These are phyloP conservation scores for Pseudopleuronectes americanus DNA, from an alignment of 2,797 vertebrate species.

Conservation along the genomic window DNA sequence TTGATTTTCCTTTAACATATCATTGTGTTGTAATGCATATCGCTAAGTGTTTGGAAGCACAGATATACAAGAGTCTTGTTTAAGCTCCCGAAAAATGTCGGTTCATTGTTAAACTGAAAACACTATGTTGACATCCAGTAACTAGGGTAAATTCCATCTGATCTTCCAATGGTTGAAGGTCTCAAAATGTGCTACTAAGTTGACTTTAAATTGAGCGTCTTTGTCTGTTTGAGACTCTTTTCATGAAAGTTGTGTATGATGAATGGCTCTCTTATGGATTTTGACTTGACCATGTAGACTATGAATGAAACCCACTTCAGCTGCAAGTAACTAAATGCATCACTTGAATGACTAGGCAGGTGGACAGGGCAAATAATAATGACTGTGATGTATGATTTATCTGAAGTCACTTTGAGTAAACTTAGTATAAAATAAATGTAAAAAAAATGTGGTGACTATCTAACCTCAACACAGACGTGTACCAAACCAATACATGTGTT, in stretches of 20 bases:
- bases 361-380: background rate
- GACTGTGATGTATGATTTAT: background rate
- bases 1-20: slow-evolving; percentile 2
- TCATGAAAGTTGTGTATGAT: background rate
- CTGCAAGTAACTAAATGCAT: background rate
- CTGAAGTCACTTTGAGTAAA: background rate
- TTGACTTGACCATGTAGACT: background rate
- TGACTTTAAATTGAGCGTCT: no score
- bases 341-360: background rate
- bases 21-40: background rate
- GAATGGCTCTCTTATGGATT: background rate
- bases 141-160: no score
- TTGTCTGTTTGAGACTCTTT: background rate
- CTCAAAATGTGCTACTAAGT: no score
- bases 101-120: background rate
- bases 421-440: background rate
- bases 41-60: background rate
- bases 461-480: no score
- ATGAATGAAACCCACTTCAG: background rate
- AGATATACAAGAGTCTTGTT: background rate
- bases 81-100: no score
- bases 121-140: background rate
- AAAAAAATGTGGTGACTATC: no score
- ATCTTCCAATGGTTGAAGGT: no score
- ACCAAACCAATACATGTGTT: no score